These are phyloP conservation scores for Spongilla lacustris DNA, from an alignment of 37 sponge, comb jelly and placozoan genomes.

Conservation along the genomic window DNA sequence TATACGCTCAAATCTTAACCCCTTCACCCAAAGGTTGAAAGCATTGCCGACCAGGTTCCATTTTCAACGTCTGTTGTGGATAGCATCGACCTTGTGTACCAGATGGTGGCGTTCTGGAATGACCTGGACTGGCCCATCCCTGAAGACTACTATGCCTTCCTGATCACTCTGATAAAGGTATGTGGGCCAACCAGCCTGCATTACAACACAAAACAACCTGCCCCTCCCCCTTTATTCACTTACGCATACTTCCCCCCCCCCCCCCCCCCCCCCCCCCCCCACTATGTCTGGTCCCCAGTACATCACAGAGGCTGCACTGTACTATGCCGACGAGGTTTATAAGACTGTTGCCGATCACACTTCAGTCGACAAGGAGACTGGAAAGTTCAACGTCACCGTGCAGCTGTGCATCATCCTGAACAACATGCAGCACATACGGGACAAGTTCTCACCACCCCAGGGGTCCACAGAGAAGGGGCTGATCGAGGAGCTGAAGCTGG, in stretches of 20 bases:
- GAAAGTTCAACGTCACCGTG: constrained; percentile 21
- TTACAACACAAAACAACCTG: too few species aligned
- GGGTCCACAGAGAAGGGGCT: constrained; percentile 4
- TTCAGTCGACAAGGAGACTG: constrained; percentile 9
- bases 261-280: neutral
- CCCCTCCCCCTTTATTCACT: neutral
- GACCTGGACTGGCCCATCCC: constrained; percentile 49
- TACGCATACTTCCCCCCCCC: neutral
- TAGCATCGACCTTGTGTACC: constrained; percentile 25
- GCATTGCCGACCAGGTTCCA: constrained; percentile 11
- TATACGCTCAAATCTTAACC: neutral
- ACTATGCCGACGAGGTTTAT: constrained; percentile 31
- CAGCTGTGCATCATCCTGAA: constrained; percentile 56
- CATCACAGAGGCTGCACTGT: constrained; percentile 38
- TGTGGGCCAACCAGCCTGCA: too few species aligned
- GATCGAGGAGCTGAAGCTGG: constrained; percentile 20
- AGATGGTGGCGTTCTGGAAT: constrained; percentile 40
- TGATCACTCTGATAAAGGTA: constrained; percentile 13
- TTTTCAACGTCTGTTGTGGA: constrained; percentile 69
- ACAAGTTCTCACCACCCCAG: neutral
- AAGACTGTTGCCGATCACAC: neutral
- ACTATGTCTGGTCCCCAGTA: neutral
- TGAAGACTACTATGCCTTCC: constrained; percentile 28
- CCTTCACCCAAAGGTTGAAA: neutral
- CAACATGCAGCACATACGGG: constrained; percentile 51